These are phyloP conservation scores for Ectemnius lituratus DNA, from an alignment of 2,888 invertebrate species.

Conservation along the genomic window DNA sequence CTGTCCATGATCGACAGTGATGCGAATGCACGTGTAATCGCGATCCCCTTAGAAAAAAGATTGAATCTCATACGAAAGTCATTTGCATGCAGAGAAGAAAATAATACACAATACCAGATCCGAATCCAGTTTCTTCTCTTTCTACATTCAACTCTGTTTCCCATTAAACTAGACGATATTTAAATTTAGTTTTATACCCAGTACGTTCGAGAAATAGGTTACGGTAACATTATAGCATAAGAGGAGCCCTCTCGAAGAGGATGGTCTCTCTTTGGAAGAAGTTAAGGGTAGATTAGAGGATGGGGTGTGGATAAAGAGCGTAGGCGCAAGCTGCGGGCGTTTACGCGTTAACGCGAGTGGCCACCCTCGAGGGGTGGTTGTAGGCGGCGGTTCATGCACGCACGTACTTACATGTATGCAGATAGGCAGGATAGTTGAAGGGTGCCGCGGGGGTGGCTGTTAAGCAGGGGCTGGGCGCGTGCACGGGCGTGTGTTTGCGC, in stretches of 20 bases:
- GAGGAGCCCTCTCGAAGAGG: too few species aligned
- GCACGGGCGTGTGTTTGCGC: neutral
- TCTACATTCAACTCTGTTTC: neutral
- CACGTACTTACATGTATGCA: neutral
- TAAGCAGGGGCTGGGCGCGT: neutral
- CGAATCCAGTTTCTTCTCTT: neutral
- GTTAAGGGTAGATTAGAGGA: neutral
- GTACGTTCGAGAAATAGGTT: too few species aligned
- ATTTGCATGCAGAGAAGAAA: too few species aligned
- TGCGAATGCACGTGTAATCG: too few species aligned
- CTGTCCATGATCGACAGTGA: too few species aligned
- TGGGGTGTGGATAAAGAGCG: constrained; percentile 5
- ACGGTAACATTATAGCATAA: too few species aligned
- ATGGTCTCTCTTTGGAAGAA: neutral
- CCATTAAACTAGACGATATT: too few species aligned
- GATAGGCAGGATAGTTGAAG: constrained; percentile 6
- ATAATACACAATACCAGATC: too few species aligned
- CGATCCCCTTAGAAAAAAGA: too few species aligned
- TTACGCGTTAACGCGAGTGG: constrained; percentile 12
- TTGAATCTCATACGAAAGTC: neutral
- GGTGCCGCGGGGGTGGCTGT: constrained; percentile 1
- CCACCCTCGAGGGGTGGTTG: constrained; percentile 3
- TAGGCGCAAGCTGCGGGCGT: neutral
- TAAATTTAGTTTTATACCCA: too few species aligned
- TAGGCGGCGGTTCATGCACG: neutral